Evolutionary conservation across 2,797 vertebrate genomes (phyloP).

Genomic region (Pristis pectinata): DNA sequence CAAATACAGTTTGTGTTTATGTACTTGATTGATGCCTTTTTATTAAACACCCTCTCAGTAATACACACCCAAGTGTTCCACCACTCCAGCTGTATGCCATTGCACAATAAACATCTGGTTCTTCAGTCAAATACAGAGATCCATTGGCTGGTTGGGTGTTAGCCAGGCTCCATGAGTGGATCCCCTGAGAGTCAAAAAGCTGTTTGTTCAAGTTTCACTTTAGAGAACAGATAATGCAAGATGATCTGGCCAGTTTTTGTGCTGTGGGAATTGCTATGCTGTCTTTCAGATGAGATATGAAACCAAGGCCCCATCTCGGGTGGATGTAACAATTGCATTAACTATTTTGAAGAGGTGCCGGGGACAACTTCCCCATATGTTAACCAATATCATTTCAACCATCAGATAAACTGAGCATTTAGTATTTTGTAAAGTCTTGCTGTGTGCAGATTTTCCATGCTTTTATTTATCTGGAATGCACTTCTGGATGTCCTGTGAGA

Average conservation of each 20-base stretch:
- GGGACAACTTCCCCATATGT: background rate
- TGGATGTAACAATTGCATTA: background rate
- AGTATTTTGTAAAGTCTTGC: background rate
- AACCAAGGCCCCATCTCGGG: background rate
- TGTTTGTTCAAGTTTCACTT: background rate
- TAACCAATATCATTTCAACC: background rate
- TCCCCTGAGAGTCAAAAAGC: background rate
- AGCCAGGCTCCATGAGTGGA: background rate
- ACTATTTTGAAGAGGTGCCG: background rate
- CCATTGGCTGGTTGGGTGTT: background rate
- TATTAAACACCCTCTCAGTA: background rate
- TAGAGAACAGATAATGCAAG: background rate
- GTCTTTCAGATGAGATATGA: background rate
- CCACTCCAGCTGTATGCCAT: background rate
- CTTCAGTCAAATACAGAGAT: background rate
- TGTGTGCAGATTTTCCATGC: background rate
- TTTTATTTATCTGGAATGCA: background rate
- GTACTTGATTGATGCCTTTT: constrained; percentile 42
- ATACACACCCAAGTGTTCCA: background rate
- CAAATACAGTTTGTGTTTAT: constrained; percentile 55
- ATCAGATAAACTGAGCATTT: background rate
- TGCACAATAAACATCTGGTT: background rate
- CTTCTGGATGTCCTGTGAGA: background rate
- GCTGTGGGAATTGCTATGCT: background rate
- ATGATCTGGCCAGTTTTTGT: background rate